Conservation (phyloP, 2,888 invertebrate species). For the Dasysyrphus albostriatus region DNA sequence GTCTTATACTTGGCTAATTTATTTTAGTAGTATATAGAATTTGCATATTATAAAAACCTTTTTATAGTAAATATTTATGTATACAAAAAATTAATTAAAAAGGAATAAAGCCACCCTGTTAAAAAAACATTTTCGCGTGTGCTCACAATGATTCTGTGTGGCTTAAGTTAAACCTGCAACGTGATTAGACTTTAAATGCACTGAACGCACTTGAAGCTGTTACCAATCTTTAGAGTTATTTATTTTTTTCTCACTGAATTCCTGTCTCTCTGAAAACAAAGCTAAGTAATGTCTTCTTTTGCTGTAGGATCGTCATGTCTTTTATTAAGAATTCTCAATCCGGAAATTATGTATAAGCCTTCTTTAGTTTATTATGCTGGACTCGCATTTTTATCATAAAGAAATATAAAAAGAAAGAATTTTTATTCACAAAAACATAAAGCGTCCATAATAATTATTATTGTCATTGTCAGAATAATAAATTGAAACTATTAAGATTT, state of each 20-base stretch:
- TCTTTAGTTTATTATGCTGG: constrained; percentile 3
- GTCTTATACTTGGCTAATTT: too few relatives aligned
- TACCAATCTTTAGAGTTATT: background rate
- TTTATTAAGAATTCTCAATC: background rate
- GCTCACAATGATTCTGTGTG: background rate
- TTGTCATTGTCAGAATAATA: background rate
- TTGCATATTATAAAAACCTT: too few relatives aligned
- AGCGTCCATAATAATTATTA: background rate
- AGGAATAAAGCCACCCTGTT: constrained; percentile 1
- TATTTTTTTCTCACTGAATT: background rate
- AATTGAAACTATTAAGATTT: background rate
- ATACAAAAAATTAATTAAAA: background rate
- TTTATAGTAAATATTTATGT: too few relatives aligned
- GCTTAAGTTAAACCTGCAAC: constrained; percentile 1
- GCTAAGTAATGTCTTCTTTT: background rate
- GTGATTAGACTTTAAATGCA: constrained; percentile 18
- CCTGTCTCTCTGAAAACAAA: background rate
- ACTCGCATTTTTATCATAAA: background rate
- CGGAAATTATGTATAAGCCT: constrained; percentile 34
- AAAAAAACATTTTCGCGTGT: background rate
- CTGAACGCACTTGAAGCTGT: constrained; percentile 9
- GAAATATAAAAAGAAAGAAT: background rate
- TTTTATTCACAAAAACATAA: background rate
- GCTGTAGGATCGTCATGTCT: background rate
- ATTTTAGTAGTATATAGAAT: too few relatives aligned